A percentile compares a stretch with the other conserved stretches of the same genome.
phyloP scores from a whole-genome alignment of 2,113 vertebrate species.

The Lates calcarifer region DNA sequence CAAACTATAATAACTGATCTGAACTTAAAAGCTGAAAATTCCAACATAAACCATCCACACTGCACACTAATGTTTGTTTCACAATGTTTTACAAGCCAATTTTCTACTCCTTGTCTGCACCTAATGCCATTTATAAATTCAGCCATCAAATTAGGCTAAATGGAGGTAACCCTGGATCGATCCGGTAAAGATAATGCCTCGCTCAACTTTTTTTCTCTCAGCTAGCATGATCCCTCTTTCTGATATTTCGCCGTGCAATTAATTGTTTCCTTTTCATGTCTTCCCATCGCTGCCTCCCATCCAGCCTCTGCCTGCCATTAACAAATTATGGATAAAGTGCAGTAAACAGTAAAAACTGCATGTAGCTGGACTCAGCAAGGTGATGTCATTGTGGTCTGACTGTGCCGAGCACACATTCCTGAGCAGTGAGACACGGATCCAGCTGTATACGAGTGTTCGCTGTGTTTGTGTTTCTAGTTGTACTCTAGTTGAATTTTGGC shows the following conservation, averaged over 20 bases:
- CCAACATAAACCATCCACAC: neutral
- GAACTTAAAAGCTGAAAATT: neutral
- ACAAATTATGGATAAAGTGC: conserved; percentile 34
- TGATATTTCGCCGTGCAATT: conserved; percentile 34
- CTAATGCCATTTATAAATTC: conserved; percentile 40
- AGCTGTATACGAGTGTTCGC: conserved; percentile 56
- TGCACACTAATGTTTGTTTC: neutral
- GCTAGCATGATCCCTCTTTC: conserved; percentile 6
- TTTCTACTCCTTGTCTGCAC: neutral
- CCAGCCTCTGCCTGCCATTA: conserved; percentile 14
- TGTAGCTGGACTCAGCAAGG: conserved; percentile 69
- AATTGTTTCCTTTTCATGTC: conserved; percentile 27
- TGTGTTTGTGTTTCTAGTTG: conserved; percentile 41
- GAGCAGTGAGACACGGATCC: conserved; percentile 74
- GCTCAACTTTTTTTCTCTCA: neutral
- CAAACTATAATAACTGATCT: neutral
- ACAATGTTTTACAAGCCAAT: conserved; percentile 47
- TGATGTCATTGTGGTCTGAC: conserved; percentile 82
- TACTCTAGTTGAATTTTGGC: neutral
- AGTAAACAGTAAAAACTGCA: conserved; percentile 44
- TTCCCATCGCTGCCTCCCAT: neutral
- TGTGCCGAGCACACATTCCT: conserved; percentile 77
- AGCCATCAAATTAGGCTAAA: conserved; percentile 54
- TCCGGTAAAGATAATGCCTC: conserved; percentile 10
- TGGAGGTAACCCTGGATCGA: conserved; percentile 49